Evolutionary conservation across 2,888 invertebrate genomes (phyloP).

Genomic region (Netelia fuscicornis): DNA sequence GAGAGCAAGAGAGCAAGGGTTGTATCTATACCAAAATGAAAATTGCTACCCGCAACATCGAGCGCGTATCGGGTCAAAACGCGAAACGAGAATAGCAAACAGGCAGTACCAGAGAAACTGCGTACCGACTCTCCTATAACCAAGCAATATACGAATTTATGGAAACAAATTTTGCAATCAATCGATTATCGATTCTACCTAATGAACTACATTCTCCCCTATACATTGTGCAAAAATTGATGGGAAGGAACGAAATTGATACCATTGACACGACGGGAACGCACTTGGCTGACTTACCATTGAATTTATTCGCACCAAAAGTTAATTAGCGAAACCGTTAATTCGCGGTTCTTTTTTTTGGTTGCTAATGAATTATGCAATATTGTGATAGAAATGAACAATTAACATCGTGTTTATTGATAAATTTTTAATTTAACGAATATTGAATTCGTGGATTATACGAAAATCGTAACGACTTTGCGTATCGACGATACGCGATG

Average conservation of each 20-base stretch:
- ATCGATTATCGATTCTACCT: slow-evolving; percentile 39
- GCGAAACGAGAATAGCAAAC: slow-evolving; percentile 40
- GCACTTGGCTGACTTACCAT: too few species aligned
- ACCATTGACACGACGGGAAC: not conserved
- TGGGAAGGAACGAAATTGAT: not conserved
- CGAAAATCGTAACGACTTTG: not conserved
- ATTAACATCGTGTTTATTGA: not conserved
- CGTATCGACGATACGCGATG: slow-evolving; percentile 12
- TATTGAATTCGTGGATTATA: slow-evolving; percentile 13
- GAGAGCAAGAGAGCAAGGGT: not conserved
- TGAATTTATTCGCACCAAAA: not conserved
- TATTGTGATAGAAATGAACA: not conserved
- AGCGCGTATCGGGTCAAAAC: slow-evolving; percentile 7
- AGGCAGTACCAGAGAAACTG: slow-evolving; percentile 17
- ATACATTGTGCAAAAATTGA: not conserved
- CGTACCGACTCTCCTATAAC: not conserved
- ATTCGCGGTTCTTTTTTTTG: not conserved
- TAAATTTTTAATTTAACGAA: not conserved
- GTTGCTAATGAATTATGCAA: not conserved
- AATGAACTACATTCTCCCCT: not conserved
- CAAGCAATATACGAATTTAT: slow-evolving; percentile 9
- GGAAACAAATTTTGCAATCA: slow-evolving; percentile 42
- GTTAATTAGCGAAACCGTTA: too few species aligned
- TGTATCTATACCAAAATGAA: slow-evolving; percentile 34
- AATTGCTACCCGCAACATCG: slow-evolving; percentile 7